Evolutionary conservation across 2,797 vertebrate genomes (phyloP), one percentile per base, ranked within the genome.

Genomic region (Chelon labrosus): DNA sequence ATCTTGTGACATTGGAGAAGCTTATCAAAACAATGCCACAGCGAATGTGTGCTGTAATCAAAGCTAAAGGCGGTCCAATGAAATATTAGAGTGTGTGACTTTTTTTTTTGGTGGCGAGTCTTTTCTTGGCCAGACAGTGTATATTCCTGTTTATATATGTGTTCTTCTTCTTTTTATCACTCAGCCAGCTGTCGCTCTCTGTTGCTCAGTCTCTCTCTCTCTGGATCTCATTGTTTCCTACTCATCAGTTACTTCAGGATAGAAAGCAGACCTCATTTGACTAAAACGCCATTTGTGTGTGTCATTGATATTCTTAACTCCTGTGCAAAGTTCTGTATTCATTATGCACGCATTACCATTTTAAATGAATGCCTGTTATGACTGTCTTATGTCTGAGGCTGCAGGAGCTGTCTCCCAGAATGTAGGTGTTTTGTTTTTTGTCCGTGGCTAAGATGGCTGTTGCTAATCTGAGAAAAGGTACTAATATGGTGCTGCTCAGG

Each of bases 191-290:
- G 44, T 31, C 65, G 22, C 55, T 35, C 31, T 63, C 38, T 75
- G 44, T 59, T 19, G 19, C 42, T 5, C 76, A 67, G 60, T 46
- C 25, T 46, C 53, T 35, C 35, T 59, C 44, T 76, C 25, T 70
- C 37, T 64, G 70, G 4, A 7, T 46, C 51, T 75, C 35, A 20
- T 61, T 75, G 57, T 86, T 65, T 65, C 66, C 16, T 35, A 66
- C 73, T 78, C 72, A 51, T 79, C 78, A 49, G 49, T 70, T 65
- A 72, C 81, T 85, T 89, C 76, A 88, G 70, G 55, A 56, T 80
- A 76, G 79, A 71, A 82, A 80, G 73, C 51, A 12, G 22, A 22
- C 22, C 22, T 22, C 22, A 22, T 22, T 22, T 22, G 22, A 22
- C 22, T 22, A 22, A 22, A 22, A 22, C 14, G 3, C 16, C 42